Percentiles rank a stretch among this genome's conserved stretches.
Evolutionary conservation across 1,140 invertebrate genomes (phyloP).

Genomic region (Nautilus pompilius): DNA sequence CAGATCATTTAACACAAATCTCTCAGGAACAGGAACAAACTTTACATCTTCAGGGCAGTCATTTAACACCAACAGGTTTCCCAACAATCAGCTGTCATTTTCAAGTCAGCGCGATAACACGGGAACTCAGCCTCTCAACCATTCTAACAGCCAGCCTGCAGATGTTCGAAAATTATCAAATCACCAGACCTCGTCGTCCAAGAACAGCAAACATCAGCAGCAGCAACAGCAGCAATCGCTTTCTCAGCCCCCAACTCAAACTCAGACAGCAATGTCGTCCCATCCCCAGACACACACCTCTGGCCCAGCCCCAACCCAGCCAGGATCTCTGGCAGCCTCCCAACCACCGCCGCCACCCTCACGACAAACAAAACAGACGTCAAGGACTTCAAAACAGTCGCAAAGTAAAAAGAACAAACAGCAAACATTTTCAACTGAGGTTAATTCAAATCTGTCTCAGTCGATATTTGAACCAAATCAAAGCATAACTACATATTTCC

Average conservation of each 20-base stretch:
- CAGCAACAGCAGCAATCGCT: conserved; percentile 12
- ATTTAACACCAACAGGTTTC: conserved; percentile 1
- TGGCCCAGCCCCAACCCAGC: conserved; percentile 5
- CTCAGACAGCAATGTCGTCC: conserved; percentile 8
- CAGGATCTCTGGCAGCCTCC: not conserved
- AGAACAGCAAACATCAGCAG: conserved; percentile 15
- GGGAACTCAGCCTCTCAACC: conserved; percentile 9
- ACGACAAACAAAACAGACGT: conserved; percentile 16
- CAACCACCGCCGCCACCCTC: conserved; percentile 10
- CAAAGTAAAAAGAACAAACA: conserved; percentile 34
- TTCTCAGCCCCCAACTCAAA: conserved; percentile 10
- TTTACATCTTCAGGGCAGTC: not conserved
- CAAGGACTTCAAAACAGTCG: conserved; percentile 20
- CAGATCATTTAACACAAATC: conserved; percentile 12
- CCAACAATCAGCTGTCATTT: not conserved
- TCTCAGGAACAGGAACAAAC: conserved; percentile 12
- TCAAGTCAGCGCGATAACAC: not conserved
- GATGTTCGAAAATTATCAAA: no score
- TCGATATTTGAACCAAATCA: conserved; percentile 51
- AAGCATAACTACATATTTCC: conserved; percentile 46
- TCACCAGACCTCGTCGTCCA: conserved; percentile 17
- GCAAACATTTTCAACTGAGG: conserved; percentile 24
- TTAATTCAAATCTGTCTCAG: conserved; percentile 41
- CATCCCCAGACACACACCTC: conserved; percentile 17
- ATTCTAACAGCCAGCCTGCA: conserved; percentile 9